Percentiles rank a stretch among this genome's conserved stretches.
Conservation (phyloP, 2,888 invertebrate genomes). For the Rhogogaster chlorosoma region DNA sequence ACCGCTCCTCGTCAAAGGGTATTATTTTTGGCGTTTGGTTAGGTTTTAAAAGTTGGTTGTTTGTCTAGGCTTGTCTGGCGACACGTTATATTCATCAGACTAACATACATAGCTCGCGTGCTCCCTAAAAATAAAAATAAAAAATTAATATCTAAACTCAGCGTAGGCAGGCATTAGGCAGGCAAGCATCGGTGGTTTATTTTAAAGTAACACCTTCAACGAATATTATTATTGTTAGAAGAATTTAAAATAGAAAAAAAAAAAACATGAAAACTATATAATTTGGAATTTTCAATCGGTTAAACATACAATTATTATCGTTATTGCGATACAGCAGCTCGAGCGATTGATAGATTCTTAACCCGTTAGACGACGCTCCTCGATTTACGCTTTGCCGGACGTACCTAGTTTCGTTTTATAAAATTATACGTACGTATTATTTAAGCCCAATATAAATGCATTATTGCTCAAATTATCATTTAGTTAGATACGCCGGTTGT, state of each 20-base stretch:
- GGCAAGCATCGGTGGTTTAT: background rate
- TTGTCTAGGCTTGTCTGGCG: slow-evolving; percentile 36
- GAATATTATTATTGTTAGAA: background rate
- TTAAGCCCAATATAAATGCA: slow-evolving; percentile 61
- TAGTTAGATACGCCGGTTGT: background rate
- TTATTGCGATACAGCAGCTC: background rate
- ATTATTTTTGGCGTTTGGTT: slow-evolving; percentile 40
- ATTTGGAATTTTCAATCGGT: background rate
- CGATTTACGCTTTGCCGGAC: slow-evolving; percentile 61
- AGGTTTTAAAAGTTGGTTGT: slow-evolving; percentile 34
- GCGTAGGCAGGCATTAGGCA: background rate
- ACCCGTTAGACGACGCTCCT: slow-evolving; percentile 36
- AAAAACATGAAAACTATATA: background rate
- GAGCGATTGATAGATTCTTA: background rate
- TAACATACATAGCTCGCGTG: slow-evolving; percentile 1
- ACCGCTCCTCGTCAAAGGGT: slow-evolving; percentile 30
- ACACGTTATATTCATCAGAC: slow-evolving; percentile 10
- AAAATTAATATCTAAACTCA: background rate
- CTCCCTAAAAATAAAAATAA: background rate
- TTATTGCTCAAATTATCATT: slow-evolving; percentile 58
- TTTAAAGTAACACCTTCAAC: slow-evolving; percentile 5
- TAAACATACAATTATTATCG: background rate
- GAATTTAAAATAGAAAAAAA: background rate
- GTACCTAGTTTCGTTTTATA: slow-evolving; percentile 57
- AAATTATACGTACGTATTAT: slow-evolving; percentile 59